Percentiles rank a stretch among this genome's conserved stretches.
Conservation (phyloP, 1,140 invertebrate genomes). For the Halictus rubicundus region DNA sequence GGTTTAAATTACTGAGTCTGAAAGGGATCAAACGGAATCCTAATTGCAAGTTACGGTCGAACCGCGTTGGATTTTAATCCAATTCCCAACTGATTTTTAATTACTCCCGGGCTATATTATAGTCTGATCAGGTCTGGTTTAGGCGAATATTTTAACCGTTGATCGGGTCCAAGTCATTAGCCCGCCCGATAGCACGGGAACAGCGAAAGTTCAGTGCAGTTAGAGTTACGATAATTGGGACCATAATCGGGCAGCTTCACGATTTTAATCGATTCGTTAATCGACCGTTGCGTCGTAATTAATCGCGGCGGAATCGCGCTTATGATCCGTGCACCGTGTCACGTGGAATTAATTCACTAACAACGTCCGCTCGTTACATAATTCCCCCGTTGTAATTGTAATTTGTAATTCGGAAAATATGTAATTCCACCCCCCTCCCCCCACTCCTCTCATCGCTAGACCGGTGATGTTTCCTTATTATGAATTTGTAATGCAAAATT, state of each 20-base stretch:
- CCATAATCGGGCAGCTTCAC: neutral
- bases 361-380: slow-evolving; percentile 18
- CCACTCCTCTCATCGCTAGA: too few relatives aligned
- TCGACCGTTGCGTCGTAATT: slow-evolving; percentile 25
- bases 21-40: too few relatives aligned
- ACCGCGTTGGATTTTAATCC: too few relatives aligned
- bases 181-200: too few relatives aligned
- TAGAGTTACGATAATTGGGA: neutral
- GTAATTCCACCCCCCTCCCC: neutral
- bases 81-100: neutral
- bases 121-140: too few relatives aligned
- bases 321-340: neutral
- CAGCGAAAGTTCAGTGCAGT: neutral
- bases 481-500: slow-evolving; percentile 27
- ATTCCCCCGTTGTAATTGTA: slow-evolving; percentile 20
- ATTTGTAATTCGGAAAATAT: slow-evolving; percentile 36
- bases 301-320: slow-evolving; percentile 15
- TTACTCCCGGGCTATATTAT: too few relatives aligned
- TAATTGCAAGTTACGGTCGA: too few relatives aligned
- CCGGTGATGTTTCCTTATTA: slow-evolving; percentile 18
- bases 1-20: too few relatives aligned
- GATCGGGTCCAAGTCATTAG: too few relatives aligned
- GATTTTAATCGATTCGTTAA: slow-evolving; percentile 36
- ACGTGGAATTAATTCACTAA: slow-evolving; percentile 33
- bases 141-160: too few relatives aligned